These are phyloP conservation scores for Crocidura indochinensis DNA, from an alignment of 2,797 vertebrate species.

Conservation along the genomic window DNA sequence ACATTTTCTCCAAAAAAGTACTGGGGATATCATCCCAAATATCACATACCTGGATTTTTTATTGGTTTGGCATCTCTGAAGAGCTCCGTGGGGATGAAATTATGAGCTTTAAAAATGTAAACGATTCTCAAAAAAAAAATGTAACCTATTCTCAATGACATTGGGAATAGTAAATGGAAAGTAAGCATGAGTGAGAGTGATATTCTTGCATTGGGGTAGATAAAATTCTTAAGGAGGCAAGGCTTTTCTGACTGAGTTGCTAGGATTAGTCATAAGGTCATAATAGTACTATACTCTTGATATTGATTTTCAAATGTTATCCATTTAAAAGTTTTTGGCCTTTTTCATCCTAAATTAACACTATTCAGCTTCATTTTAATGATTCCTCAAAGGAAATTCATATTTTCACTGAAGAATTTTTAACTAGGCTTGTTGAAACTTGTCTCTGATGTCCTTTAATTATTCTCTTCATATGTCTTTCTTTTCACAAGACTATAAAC, in stretches of 20 bases:
- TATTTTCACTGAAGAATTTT: conserved; percentile 51
- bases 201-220: background rate
- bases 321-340: conserved; percentile 29
- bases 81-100: background rate
- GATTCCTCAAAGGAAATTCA: conserved; percentile 69
- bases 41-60: too few species aligned
- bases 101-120: conserved; percentile 8
- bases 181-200: background rate
- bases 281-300: background rate
- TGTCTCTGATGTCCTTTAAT: conserved; percentile 52
- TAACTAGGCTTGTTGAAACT: conserved; percentile 3
- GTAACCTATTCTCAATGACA: background rate
- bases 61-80: too few species aligned
- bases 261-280: background rate
- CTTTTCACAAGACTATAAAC: conserved; percentile 49
- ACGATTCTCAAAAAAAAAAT: background rate
- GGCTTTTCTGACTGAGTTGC: background rate
- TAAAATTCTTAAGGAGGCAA: background rate
- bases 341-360: conserved; percentile 34
- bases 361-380: conserved; percentile 35
- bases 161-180: background rate
- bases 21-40: too few species aligned
- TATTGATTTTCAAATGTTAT: conserved; percentile 42
- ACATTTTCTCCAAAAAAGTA: too few species aligned
- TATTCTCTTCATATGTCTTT: conserved; percentile 67